These are phyloP conservation scores for Chrysopilus asiliformis DNA, from an alignment of 2,888 invertebrate genomes.

Conservation along the genomic window DNA sequence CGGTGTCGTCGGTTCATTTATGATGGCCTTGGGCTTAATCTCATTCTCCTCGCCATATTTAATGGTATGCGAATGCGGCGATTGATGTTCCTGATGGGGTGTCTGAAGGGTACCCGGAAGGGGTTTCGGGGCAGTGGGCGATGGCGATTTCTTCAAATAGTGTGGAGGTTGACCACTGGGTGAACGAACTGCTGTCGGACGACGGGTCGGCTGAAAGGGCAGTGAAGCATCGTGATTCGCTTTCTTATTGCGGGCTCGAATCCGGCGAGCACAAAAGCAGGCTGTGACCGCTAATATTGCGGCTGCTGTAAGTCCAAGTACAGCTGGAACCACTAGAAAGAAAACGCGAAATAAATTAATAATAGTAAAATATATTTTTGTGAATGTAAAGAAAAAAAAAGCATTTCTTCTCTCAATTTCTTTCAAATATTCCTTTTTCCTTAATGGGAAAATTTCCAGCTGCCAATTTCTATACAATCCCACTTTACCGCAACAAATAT, in stretches of 20 bases:
- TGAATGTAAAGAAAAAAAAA: too few relatives aligned
- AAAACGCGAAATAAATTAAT: too few relatives aligned
- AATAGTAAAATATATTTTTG: too few relatives aligned
- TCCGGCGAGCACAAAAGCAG: conserved; percentile 32
- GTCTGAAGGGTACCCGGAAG: conserved; percentile 18
- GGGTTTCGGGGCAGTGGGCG: conserved; percentile 56
- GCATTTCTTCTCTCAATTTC: too few relatives aligned
- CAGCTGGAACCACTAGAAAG: conserved; percentile 31
- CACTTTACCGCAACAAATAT: too few relatives aligned
- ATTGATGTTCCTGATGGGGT: conserved; percentile 9
- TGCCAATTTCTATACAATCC: too few relatives aligned
- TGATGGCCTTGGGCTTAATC: conserved; percentile 19
- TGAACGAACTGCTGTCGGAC: conserved; percentile 57
- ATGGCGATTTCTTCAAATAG: conserved; percentile 86
- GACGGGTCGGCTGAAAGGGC: conserved; percentile 35
- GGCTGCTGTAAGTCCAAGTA: conserved; percentile 33
- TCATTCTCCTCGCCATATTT: conserved; percentile 35
- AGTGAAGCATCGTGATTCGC: conserved; percentile 32
- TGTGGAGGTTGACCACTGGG: conserved; percentile 67
- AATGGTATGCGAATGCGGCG: conserved; percentile 21
- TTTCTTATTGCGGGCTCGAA: conserved; percentile 32
- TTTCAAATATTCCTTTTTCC: too few relatives aligned
- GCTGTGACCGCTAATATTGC: conserved; percentile 32
- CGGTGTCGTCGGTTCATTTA: conserved; percentile 18
- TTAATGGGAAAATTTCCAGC: too few relatives aligned